Percentiles rank a stretch among this genome's conserved stretches.
These are phyloP conservation scores for Odontothrips loti DNA, from an alignment of 2,888 invertebrate genomes.

Conservation along the genomic window DNA sequence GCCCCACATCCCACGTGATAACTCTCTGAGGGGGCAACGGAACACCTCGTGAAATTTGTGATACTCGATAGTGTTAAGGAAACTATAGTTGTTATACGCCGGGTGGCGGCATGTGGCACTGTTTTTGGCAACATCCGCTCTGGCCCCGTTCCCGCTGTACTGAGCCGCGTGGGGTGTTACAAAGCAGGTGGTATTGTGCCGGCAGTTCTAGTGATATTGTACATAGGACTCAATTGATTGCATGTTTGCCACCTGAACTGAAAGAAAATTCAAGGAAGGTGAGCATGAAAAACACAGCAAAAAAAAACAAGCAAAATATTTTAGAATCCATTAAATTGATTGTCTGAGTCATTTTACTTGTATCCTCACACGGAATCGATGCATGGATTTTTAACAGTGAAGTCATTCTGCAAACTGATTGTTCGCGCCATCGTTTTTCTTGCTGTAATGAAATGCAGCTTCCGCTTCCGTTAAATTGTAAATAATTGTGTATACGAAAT, in stretches of 20 bases:
- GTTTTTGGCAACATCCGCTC: slow-evolving; percentile 33
- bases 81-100: background rate
- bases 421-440: no score
- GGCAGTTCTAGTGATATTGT: background rate
- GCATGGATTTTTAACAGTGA: no score
- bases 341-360: no score
- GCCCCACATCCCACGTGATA: background rate
- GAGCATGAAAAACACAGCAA: no score
- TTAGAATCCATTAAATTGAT: no score
- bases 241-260: no score
- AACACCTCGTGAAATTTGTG: background rate
- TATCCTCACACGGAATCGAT: no score
- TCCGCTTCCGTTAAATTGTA: background rate
- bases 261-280: no score
- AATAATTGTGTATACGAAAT: slow-evolving; percentile 18
- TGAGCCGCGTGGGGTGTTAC: slow-evolving; percentile 30
- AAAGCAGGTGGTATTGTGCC: background rate
- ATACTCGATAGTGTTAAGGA: background rate
- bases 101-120: background rate
- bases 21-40: background rate
- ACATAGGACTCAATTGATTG: background rate
- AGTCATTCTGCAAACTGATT: no score
- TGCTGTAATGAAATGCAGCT: no score
- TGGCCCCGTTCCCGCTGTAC: slow-evolving; percentile 31
- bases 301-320: no score